A percentile compares a stretch with the other conserved stretches of the same genome.
Conservation (phyloP, 2,797 vertebrate genomes). For the Sparidentex hasta region DNA sequence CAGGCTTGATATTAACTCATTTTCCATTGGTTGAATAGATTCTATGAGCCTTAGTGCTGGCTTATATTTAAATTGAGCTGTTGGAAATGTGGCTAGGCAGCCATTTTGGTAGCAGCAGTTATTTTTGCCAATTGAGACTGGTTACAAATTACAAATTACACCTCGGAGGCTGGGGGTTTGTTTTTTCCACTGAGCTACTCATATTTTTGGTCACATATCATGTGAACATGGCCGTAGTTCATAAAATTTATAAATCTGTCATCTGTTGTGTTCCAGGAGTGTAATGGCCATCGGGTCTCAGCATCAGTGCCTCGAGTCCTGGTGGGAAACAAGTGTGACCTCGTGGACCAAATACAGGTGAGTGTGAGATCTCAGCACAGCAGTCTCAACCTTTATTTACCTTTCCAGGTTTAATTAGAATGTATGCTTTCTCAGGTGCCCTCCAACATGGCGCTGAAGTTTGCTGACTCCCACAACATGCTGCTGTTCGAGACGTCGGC, state of each 20-base stretch:
- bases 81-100: conserved; percentile 1
- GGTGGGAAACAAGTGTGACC: conserved; percentile 98
- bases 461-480: conserved; percentile 97
- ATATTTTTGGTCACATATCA: not conserved
- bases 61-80: conserved; percentile 15
- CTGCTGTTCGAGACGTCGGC: conserved; percentile 98
- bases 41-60: not conserved
- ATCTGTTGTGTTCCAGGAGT: conserved; percentile 89
- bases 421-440: conserved; percentile 87
- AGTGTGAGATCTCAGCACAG: not conserved
- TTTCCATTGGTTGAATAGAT: not conserved
- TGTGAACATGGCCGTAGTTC: not conserved
- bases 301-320: conserved; percentile 91
- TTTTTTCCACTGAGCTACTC: not conserved
- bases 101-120: not conserved
- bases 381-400: not conserved
- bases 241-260: not conserved
- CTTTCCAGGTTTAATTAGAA: not conserved
- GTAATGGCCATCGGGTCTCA: conserved; percentile 94
- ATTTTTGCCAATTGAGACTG: not conserved
- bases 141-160: not conserved
- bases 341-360: conserved; percentile 91
- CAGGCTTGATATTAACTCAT: not conserved
- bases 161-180: not conserved
- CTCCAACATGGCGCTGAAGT: conserved; percentile 94